phyloP scores from a whole-genome alignment of 2,797 vertebrate species.

The Chanos chanos region DNA sequence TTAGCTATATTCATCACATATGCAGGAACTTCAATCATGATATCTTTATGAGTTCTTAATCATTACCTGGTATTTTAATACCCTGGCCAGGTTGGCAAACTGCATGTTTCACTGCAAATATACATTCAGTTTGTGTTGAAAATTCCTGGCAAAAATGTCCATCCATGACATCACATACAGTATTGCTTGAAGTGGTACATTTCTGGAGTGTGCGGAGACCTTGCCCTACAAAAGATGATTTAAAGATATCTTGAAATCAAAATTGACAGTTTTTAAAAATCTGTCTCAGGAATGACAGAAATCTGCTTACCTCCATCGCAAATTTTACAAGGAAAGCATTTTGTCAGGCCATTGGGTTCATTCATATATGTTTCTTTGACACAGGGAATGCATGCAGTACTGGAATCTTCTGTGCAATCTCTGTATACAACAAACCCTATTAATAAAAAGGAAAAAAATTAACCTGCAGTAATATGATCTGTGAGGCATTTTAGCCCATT shows the following conservation, averaged over 20 bases:
- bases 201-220: conserved; percentile 24
- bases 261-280: background rate
- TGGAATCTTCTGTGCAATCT: conserved; percentile 9
- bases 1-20: background rate
- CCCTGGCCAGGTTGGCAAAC: conserved; percentile 31
- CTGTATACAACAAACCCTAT: conserved; percentile 29
- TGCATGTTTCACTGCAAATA: conserved; percentile 19
- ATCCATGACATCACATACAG: conserved; percentile 33
- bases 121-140: conserved; percentile 18
- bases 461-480: too few relatives aligned
- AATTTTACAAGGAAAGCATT: conserved; percentile 27
- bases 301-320: conserved; percentile 44
- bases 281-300: background rate
- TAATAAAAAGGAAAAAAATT: background rate
- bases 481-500: too few relatives aligned
- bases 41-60: background rate
- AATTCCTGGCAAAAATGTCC: conserved; percentile 39
- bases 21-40: background rate
- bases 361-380: conserved; percentile 32
- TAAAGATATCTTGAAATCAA: background rate
- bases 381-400: conserved; percentile 41
- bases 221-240: conserved; percentile 15
- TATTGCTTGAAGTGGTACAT: conserved; percentile 25
- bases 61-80: conserved; percentile 44
- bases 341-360: conserved; percentile 2